Evolutionary conservation across 2,888 invertebrate species (phyloP), one percentile per base, ranked within the genome.

Genomic region (Oeneis ivallda): DNA sequence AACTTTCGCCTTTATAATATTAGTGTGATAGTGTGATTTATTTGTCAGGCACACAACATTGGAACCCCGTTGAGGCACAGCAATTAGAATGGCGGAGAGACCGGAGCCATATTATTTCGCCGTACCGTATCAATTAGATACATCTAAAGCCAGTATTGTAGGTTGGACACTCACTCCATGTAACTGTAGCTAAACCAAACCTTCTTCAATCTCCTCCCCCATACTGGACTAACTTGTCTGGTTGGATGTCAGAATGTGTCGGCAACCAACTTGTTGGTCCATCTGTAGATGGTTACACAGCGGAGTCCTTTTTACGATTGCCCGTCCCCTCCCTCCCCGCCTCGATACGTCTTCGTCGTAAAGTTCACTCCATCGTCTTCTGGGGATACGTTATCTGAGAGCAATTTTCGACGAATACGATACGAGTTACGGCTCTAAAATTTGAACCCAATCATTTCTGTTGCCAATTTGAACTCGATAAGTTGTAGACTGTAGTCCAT

Each of bases 261-360:
- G 47, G 17, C 17, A 37, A 10, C n/a, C 11, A 10, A 39, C 11
- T 13, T 81, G 76, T 79, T 74, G 41, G 19, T 1, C 2, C 6
- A 39, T 56, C 13, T 56, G 41, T 13, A 17, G 56, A 13, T 6
- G 13, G 17, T 41, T 39, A 41, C 1, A 41, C 56, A 17, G 37
- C 37, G 37, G 34, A 53, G 41, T 41, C 39, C 41, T 56, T 56
- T 56, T 56, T 56, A 56, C 56, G 56, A 39, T 50, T 41, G 41
- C 19, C 56, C 19, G 39, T 50, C 56, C 19, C 56, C 13, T 39
- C 39, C 11, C 52, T 2, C 37, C 53, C 9, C n/a, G 5, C n/a
- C 34, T 15, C 15, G 11, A 19, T 39, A 17, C 41, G 41, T 56
- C 56, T 53, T 41, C 56, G 76, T 79, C 80, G 82, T 82, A 82